Conservation (phyloP, 2,797 vertebrate species). For the Pangasius larnaudii region DNA sequence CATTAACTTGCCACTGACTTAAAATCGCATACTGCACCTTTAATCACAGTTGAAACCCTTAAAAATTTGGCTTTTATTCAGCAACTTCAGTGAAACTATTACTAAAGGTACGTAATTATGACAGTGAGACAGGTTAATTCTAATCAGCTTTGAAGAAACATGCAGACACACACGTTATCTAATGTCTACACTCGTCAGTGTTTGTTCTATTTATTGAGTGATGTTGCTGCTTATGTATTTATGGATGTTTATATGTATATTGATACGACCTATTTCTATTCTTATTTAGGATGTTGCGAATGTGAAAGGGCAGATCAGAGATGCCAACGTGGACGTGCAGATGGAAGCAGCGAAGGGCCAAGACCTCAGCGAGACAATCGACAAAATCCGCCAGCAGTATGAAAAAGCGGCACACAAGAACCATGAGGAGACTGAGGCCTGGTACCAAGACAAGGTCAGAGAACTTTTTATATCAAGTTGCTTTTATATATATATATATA, state of each 20-base stretch:
- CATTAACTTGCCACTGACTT: background rate
- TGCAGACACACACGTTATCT: background rate
- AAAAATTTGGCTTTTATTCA: background rate
- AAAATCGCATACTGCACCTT: background rate
- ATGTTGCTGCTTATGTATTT: background rate
- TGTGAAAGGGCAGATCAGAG: constrained; percentile 71
- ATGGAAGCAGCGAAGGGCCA: constrained; percentile 68
- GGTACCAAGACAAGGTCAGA: constrained; percentile 76
- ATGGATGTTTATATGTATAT: background rate
- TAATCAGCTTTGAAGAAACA: background rate
- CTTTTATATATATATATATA: no score
- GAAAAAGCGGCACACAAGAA: constrained; percentile 73
- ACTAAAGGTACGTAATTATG: background rate
- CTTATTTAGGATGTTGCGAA: constrained; percentile 69
- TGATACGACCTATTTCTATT: background rate
- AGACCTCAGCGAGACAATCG: constrained; percentile 70
- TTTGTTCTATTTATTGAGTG: background rate
- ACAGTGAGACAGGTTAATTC: background rate
- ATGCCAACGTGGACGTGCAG: constrained; percentile 73
- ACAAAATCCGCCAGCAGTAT: constrained; percentile 74
- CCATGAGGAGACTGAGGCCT: constrained; percentile 73
- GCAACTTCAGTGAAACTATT: background rate
- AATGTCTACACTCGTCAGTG: background rate
- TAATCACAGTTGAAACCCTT: background rate
- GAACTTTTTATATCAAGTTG: no score